These are phyloP conservation scores for Psephotus haematonotus DNA, from an alignment of 2,113 vertebrate species.

Conservation along the genomic window DNA sequence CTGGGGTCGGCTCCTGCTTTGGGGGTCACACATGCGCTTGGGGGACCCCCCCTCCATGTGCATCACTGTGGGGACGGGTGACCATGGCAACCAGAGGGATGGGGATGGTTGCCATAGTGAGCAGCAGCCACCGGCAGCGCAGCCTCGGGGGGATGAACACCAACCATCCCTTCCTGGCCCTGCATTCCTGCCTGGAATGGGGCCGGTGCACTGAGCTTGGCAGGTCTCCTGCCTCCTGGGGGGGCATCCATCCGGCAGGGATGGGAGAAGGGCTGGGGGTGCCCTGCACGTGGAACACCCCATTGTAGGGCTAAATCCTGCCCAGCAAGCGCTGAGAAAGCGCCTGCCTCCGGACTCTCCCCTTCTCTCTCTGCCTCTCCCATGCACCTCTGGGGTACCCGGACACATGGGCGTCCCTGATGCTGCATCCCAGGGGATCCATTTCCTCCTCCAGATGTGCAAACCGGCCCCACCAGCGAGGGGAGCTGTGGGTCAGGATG, in stretches of 20 bases:
- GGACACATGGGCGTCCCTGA: background rate
- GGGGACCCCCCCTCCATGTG: fast-evolving
- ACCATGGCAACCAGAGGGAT: background rate
- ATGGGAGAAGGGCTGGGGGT: background rate
- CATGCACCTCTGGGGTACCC: background rate
- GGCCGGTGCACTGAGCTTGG: background rate
- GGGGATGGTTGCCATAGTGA: background rate
- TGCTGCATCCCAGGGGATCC: background rate
- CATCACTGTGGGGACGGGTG: background rate
- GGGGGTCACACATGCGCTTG: background rate
- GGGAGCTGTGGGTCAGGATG: background rate
- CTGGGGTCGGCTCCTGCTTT: fast-evolving
- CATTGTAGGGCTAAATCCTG: background rate
- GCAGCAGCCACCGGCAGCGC: background rate
- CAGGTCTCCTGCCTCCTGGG: background rate
- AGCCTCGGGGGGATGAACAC: background rate
- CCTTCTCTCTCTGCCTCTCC: background rate
- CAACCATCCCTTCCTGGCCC: fast-evolving
- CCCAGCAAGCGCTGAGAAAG: fast-evolving
- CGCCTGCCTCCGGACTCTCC: fast-evolving
- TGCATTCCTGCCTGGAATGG: background rate
- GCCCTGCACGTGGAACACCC: too few species aligned
- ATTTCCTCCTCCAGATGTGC: background rate
- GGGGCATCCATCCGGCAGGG: background rate
- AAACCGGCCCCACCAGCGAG: background rate